Evolutionary conservation across 2,113 vertebrate genomes (phyloP).

Genomic region (Globicephala melas): DNA sequence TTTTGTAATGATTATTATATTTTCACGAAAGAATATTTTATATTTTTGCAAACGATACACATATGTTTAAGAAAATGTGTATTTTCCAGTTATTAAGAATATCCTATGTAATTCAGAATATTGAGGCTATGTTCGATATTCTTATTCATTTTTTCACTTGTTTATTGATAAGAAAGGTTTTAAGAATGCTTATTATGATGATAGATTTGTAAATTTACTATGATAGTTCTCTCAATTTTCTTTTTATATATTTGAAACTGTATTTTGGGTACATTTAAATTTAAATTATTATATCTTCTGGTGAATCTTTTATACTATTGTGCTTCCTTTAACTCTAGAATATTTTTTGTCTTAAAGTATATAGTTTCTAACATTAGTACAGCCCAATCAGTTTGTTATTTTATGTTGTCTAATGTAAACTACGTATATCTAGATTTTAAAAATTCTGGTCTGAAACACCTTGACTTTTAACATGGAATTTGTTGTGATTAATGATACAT

Average conservation of each 20-base stretch:
- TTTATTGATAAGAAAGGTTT: neutral
- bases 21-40: neutral
- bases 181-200: neutral
- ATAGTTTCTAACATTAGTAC: neutral
- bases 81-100: neutral
- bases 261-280: neutral
- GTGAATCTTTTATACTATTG: neutral
- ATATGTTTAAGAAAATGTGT: neutral
- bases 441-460: neutral
- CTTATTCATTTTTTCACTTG: neutral
- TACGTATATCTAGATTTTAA: neutral
- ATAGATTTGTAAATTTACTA: neutral
- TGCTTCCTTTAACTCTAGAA: neutral
- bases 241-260: neutral
- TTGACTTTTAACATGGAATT: neutral
- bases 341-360: neutral
- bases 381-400: neutral
- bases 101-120: neutral
- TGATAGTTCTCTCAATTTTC: neutral
- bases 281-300: neutral
- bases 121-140: neutral
- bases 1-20: neutral
- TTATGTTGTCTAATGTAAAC: neutral
- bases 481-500: neutral
- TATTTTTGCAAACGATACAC: neutral